Conservation (phyloP, 2,113 vertebrate species). For the Phoenicopterus ruber region DNA sequence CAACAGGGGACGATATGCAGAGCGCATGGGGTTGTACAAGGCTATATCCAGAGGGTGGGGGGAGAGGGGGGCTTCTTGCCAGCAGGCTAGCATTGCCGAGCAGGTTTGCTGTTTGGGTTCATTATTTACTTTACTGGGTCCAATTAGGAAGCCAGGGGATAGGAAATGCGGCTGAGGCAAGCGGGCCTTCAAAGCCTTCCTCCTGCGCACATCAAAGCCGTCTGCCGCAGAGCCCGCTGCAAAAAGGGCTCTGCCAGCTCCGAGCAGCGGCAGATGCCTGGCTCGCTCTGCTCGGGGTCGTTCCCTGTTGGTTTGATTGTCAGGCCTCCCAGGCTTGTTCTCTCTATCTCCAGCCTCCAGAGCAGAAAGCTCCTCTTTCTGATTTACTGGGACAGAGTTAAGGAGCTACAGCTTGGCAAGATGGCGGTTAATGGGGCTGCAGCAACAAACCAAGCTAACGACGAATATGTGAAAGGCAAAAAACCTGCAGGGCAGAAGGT, state of each 20-base stretch:
- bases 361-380: constrained; percentile 32
- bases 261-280: not conserved
- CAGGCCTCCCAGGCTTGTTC: not conserved
- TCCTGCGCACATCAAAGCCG: constrained; percentile 18
- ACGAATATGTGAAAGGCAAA: constrained; percentile 1
- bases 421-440: not conserved
- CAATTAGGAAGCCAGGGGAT: constrained; percentile 27
- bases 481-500: not conserved
- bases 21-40: not conserved
- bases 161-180: constrained; percentile 17
- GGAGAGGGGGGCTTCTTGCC: not conserved
- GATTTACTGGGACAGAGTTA: constrained; percentile 31
- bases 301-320: constrained; percentile 44
- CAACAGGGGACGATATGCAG: not conserved
- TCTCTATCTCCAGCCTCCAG: constrained; percentile 41
- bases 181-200: constrained; percentile 28
- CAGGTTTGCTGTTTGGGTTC: not conserved
- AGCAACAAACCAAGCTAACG: not conserved
- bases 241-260: not conserved
- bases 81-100: not conserved
- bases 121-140: not conserved
- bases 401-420: constrained; percentile 44
- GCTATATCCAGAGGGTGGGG: not conserved
- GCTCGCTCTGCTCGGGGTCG: not conserved
- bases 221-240: not conserved